Conservation (phyloP, 2,797 vertebrate species). For the Lepus oiostolus region DNA sequence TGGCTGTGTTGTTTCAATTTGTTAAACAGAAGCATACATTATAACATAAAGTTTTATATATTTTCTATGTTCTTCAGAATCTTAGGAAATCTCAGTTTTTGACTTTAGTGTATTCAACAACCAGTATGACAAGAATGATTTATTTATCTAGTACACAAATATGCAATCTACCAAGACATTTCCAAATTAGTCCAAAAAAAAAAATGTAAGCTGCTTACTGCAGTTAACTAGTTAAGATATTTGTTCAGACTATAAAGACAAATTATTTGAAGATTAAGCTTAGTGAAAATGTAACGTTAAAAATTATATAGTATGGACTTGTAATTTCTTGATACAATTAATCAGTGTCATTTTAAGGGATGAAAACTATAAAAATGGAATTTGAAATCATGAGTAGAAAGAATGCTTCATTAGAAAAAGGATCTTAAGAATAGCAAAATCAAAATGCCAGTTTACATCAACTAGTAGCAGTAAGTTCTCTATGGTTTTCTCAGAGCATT, state of each 20-base stretch:
- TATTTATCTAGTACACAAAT: background rate
- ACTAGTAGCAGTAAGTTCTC: background rate
- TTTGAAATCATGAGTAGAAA: background rate
- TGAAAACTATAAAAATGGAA: background rate
- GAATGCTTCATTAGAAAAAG: background rate
- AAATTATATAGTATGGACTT: background rate
- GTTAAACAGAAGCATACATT: background rate
- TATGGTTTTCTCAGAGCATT: background rate
- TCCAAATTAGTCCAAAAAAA: background rate
- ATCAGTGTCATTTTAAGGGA: background rate
- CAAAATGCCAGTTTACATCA: background rate
- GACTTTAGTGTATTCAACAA: background rate
- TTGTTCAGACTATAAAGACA: background rate
- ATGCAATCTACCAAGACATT: background rate
- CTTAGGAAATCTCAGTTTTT: background rate
- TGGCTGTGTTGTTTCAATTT: background rate
- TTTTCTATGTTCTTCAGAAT: background rate
- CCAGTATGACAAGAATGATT: background rate
- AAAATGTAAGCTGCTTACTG: background rate
- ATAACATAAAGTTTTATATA: background rate
- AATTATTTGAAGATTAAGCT: background rate
- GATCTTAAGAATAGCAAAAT: background rate
- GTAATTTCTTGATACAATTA: background rate
- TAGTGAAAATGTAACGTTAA: background rate
- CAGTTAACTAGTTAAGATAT: constrained; percentile 31